Percentiles rank a stretch among this genome's conserved stretches.
These are phyloP conservation scores for Papilio protenor DNA, from an alignment of 2,888 invertebrate species.

Conservation along the genomic window DNA sequence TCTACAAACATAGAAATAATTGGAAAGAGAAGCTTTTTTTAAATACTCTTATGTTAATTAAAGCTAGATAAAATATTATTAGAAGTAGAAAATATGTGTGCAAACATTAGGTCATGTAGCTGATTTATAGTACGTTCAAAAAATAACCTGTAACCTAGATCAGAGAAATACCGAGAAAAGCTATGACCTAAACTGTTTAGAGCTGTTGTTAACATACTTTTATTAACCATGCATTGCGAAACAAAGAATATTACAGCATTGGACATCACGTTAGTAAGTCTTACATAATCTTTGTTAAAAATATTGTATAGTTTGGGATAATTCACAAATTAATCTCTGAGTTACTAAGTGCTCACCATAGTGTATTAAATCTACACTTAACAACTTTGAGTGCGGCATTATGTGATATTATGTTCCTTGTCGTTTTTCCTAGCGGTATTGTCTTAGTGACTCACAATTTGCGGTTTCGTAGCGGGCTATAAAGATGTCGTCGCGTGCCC, in stretches of 20 bases:
- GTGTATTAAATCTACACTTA: neutral
- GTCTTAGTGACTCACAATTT: slow-evolving; percentile 47
- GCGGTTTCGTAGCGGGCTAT: slow-evolving; percentile 52
- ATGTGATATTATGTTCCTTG: neutral
- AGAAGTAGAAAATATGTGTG: neutral
- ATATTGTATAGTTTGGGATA: neutral
- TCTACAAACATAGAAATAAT: neutral
- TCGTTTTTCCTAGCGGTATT: slow-evolving; percentile 1
- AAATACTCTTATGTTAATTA: neutral
- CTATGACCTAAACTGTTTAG: slow-evolving; percentile 16
- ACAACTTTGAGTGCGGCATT: neutral
- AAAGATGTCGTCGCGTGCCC: slow-evolving; percentile 59
- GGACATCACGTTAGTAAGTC: slow-evolving; percentile 6
- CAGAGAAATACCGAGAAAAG: neutral
- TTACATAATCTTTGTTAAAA: slow-evolving; percentile 9
- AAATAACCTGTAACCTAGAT: neutral
- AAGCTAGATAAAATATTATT: neutral
- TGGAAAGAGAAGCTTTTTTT: neutral
- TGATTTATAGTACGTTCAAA: slow-evolving; percentile 6
- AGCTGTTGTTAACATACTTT: slow-evolving; percentile 21
- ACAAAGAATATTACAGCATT: slow-evolving; percentile 9
- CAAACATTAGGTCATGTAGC: neutral
- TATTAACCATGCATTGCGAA: slow-evolving; percentile 6
- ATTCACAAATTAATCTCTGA: neutral
- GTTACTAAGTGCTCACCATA: neutral